Base-by-base conservation (phyloP, 2,113 vertebrate genomes). In the Struthio camelus region DNA sequence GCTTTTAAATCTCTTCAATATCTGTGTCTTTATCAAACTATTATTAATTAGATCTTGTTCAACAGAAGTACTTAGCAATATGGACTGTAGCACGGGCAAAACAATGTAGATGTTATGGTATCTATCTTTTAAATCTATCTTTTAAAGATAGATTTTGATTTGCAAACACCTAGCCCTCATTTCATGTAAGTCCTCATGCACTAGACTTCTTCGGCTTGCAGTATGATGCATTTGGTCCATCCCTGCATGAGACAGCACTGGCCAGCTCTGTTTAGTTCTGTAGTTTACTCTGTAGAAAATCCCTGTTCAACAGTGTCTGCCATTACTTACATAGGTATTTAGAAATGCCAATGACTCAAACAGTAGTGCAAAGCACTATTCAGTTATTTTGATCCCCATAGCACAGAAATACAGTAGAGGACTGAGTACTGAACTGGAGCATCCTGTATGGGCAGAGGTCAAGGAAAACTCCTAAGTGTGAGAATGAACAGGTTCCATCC, bases 1-100 rank as follows among this genome's bases (percentile, higher is more conserved):
- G 76, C 82, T 91, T 96, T 94, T 95, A 94, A 94, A 90, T 46
- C 54, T 78, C 82, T 93, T 90, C 77, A 67, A 4, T 71, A 86
- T 30, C 76, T 92, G 70, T 80, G 12, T 36, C 62, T 94, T 89
- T 89, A 69, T 80, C 89, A 93, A 78, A 36, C 40, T 85, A 38
- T 51, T 84, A 87, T 77, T 91, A 90, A 73, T 78, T 93, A 71
- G 77, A 80, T 75, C 64, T 78, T 61, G 59, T 50, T 86, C 51
- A 67, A 50, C n/a, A 0, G 0, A 90, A 87, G 58, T 46, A 90
- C 46, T 72, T 59, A 75, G 64, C 42, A 77, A 54, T 12, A 34
- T 11, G 28, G 42, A 14, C 34, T 80, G 34, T n/a, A 81, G 70
- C 1, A 8, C 9, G 70, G 58, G 34, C 18, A 66, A 73, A 22